phyloP scores from a whole-genome alignment of 2,113 vertebrate genomes.

The Apodemus sylvaticus region DNA sequence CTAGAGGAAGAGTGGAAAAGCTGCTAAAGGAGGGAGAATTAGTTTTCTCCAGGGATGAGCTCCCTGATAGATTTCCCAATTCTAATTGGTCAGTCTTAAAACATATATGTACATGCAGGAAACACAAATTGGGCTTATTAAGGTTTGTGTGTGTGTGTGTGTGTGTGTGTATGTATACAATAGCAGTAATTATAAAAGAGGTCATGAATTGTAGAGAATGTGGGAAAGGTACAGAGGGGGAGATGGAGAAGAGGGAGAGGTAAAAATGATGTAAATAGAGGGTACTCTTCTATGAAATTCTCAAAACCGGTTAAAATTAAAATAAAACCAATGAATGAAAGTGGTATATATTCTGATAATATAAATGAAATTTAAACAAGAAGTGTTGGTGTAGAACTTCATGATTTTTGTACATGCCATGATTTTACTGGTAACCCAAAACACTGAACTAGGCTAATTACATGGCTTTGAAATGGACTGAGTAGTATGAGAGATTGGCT shows the following conservation, averaged over 20 bases:
- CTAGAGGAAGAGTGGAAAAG: neutral
- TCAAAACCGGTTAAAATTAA: neutral
- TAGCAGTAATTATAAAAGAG: neutral
- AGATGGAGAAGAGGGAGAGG: neutral
- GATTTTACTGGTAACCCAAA: no score
- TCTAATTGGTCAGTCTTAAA: neutral
- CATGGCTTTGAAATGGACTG: constrained; percentile 26
- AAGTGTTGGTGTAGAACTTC: neutral
- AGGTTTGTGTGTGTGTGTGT: neutral
- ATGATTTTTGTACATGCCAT: neutral
- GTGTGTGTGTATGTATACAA: neutral
- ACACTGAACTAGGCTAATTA: neutral
- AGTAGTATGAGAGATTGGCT: neutral
- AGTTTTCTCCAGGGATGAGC: neutral
- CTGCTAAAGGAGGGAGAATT: neutral
- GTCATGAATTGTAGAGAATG: neutral
- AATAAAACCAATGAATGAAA: neutral
- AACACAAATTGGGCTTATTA: neutral
- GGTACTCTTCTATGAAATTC: neutral
- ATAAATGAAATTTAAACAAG: constrained; percentile 17
- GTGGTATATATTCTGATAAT: neutral
- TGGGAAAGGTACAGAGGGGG: neutral
- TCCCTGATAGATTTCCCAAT: neutral
- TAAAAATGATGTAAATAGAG: neutral
- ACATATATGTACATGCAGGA: neutral